Percentiles rank a stretch among this genome's conserved stretches.
phyloP scores from a whole-genome alignment of 2,113 vertebrate genomes.

The Labrus mixtus region DNA sequence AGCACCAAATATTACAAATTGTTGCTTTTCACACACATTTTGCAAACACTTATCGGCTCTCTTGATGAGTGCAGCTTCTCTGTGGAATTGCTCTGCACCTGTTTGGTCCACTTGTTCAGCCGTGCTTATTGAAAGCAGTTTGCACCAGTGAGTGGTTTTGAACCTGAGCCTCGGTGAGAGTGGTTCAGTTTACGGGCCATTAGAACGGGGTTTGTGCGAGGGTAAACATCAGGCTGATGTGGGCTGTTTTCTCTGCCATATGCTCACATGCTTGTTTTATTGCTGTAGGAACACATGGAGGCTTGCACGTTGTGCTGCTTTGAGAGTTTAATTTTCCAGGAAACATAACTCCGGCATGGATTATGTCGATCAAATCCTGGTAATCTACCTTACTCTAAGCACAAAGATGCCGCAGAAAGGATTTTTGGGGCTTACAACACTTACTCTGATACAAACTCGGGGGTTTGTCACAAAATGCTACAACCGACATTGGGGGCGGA shows the following conservation, averaged over 20 bases:
- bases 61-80: conserved; percentile 24
- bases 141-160: conserved; percentile 28
- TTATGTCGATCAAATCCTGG: not conserved
- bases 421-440: not conserved
- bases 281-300: not conserved
- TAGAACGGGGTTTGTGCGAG: conserved; percentile 22
- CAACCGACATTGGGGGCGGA: no score
- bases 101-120: conserved; percentile 20
- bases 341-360: not conserved
- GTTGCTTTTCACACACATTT: conserved; percentile 29
- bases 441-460: not conserved
- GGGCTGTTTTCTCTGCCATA: conserved; percentile 29
- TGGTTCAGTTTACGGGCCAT: conserved; percentile 36
- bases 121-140: conserved; percentile 30
- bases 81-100: conserved; percentile 31
- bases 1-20: conserved; percentile 31
- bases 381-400: not conserved
- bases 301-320: conserved; percentile 1
- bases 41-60: conserved; percentile 10
- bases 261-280: conserved; percentile 18
- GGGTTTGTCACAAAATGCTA: no score
- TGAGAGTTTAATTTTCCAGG: not conserved
- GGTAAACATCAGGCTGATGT: conserved; percentile 28
- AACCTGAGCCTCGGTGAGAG: conserved; percentile 24
- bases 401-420: not conserved